A percentile compares a stretch with the other conserved stretches of the same genome.
These are phyloP conservation scores for Chelon labrosus DNA, from an alignment of 2,797 vertebrate species.

Conservation along the genomic window DNA sequence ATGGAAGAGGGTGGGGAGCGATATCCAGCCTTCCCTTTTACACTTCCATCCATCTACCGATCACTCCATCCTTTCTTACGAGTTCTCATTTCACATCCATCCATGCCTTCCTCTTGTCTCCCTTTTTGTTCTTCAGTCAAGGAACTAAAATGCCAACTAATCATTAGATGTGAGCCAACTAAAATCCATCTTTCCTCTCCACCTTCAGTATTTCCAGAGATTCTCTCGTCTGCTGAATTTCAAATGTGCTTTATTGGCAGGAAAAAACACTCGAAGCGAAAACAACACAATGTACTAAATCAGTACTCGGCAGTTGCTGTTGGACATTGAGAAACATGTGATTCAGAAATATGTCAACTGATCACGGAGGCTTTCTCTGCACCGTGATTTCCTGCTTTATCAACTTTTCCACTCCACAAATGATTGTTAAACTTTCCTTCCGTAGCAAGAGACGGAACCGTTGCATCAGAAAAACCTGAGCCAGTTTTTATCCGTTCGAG, in stretches of 20 bases:
- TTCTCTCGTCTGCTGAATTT: not conserved
- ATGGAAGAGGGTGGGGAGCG: constrained; percentile 46
- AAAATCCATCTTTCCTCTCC: not conserved
- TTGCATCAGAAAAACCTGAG: not conserved
- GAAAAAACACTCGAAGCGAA: not conserved
- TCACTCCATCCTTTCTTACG: constrained; percentile 12
- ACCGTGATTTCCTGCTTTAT: not conserved
- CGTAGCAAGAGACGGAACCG: too few relatives aligned
- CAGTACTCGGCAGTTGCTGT: not conserved
- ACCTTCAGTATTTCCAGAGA: not conserved
- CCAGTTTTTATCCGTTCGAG: not conserved
- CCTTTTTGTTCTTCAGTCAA: not conserved
- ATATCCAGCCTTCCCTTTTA: constrained; percentile 33
- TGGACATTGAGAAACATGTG: not conserved
- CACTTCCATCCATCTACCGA: constrained; percentile 26
- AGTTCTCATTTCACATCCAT: not conserved
- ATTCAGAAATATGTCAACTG: not conserved
- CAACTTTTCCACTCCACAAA: not conserved
- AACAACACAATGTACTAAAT: not conserved
- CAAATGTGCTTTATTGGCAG: not conserved
- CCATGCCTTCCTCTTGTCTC: constrained; percentile 4
- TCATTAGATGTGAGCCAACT: not conserved
- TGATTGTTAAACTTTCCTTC: not conserved
- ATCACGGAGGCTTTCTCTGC: not conserved
- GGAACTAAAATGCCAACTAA: too few relatives aligned